phyloP scores from a whole-genome alignment of 2,797 vertebrate genomes.

The Garrulus glandarius region DNA sequence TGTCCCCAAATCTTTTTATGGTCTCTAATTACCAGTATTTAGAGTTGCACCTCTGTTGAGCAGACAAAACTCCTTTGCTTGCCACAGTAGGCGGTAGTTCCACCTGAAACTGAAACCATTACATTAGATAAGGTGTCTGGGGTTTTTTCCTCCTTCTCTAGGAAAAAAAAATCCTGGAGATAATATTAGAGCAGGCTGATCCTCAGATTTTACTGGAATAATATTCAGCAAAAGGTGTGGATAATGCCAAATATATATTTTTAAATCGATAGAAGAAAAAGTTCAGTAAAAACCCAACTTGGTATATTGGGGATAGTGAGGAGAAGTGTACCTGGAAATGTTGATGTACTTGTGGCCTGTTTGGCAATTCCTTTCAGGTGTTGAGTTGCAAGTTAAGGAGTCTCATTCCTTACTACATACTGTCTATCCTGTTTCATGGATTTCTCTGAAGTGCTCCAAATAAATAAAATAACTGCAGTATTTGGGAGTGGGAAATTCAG shows the following conservation, averaged over 20 bases:
- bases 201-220: not conserved
- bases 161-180: not conserved
- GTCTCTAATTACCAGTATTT: not conserved
- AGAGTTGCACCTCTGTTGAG: not conserved
- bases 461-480: not conserved
- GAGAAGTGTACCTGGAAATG: not conserved
- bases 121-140: not conserved
- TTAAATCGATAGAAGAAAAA: not conserved
- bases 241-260: not conserved
- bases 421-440: not conserved
- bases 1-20: not conserved
- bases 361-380: not conserved
- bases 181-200: not conserved
- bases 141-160: rapidly evolving
- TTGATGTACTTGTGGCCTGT: not conserved
- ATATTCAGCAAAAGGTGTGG: not conserved
- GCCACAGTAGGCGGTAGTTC: not conserved
- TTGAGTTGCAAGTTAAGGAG: not conserved
- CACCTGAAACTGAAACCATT: not conserved
- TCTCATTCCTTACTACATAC: not conserved
- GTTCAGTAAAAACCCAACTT: not conserved
- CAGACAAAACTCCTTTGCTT: not conserved
- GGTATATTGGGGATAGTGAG: not conserved
- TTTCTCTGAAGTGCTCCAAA: not conserved
- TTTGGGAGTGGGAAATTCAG: not conserved